Base-by-base conservation (phyloP, 2,113 vertebrate species). In the Ctenomys sociabilis region DNA sequence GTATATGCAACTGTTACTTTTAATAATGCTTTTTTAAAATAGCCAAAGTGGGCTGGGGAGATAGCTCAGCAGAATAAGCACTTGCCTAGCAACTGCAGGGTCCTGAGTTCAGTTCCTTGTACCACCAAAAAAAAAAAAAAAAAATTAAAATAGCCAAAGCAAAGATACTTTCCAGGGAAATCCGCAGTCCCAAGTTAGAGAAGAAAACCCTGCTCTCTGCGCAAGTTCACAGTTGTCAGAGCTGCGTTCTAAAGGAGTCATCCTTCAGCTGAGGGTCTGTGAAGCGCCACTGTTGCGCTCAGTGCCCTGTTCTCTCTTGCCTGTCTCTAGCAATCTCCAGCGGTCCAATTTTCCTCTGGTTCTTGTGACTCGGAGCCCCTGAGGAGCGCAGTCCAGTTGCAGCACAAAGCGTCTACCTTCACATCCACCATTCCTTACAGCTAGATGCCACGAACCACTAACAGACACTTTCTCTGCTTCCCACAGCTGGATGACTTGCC, bases 401-500 rank as follows among this genome's bases (percentile, higher is more conserved):
- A 21, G 21, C 32, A 5, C 17, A 40, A 52, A 49, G 68, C 12
- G n/a, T 43, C 17, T 26, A 57, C 37, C 32, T 86, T 94, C 40
- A 66, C 40, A 16, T 26, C 64, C 35, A 12, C 64, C 57, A 89
- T 94, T 91, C 49, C 24, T 95, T n/a, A 63, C 4, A 24, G 57
- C 80, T 80, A 43, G 24, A 85, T 3, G 45, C 93, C 59, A 24
- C n/a, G 22, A 52, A 32, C 96, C 64, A 52, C 64, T 94, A 30
- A 97, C 54, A 92, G 3, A 37, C 82, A 19, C 85, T 81, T 82
- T 78, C 49, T 97, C 83, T 94, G 72, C 59, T 97, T 95, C 70
- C 95, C 35, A 17, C 97, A 99, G 99, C 97, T 99, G 98, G 99
- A 99, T 96, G 99, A 99, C 95, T 98, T 99, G 91, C 99, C 99